Evolutionary conservation across 2,888 invertebrate species (phyloP).

Genomic region (Tryphoninae sp.): DNA sequence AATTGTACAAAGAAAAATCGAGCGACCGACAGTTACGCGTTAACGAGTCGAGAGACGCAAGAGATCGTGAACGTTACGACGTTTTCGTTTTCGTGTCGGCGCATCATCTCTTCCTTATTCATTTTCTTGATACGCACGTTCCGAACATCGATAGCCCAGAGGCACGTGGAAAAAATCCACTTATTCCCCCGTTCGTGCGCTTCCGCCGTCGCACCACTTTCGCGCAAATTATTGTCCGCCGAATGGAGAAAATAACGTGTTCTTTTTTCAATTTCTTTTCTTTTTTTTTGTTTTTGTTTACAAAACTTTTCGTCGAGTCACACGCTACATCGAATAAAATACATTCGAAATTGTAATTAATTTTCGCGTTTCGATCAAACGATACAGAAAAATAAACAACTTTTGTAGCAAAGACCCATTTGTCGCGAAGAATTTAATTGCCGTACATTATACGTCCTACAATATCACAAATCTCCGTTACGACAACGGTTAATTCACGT

Average conservation of each 20-base stretch:
- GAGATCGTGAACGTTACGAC: constrained; percentile 22
- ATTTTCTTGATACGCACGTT: constrained; percentile 21
- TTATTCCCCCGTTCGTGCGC: constrained; percentile 48
- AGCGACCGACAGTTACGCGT: background rate
- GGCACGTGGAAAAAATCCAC: constrained; percentile 50
- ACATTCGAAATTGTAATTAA: no score
- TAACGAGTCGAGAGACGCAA: constrained; percentile 11
- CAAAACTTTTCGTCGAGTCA: no score
- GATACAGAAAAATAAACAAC: background rate
- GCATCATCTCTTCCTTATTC: constrained; percentile 18
- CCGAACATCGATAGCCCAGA: background rate
- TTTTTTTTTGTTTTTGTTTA: background rate
- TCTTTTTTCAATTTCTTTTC: no score
- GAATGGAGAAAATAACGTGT: background rate
- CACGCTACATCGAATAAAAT: no score
- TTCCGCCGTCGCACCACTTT: constrained; percentile 48
- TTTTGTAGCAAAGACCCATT: background rate
- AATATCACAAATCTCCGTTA: background rate
- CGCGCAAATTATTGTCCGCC: constrained; percentile 35
- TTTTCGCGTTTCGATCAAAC: no score
- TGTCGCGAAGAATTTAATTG: constrained; percentile 11
- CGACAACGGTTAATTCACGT: constrained; percentile 34
- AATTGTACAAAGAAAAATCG: background rate
- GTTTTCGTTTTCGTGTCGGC: constrained; percentile 14
- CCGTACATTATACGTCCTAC: background rate